Evolutionary conservation across 2,113 vertebrate genomes (phyloP).

Genomic region (Nesogale talazaci): DNA sequence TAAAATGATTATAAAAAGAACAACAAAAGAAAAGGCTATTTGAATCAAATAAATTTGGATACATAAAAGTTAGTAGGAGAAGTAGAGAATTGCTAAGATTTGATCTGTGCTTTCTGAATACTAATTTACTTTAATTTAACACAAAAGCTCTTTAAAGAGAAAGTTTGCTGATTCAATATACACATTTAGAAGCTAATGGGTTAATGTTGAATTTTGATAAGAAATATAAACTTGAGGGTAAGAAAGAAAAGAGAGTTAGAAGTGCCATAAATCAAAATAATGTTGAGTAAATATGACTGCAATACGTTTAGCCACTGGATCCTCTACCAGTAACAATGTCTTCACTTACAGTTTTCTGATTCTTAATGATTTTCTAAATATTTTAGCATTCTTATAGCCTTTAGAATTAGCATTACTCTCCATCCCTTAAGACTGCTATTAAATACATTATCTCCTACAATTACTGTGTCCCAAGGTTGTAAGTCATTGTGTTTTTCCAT

Average conservation of each 20-base stretch:
- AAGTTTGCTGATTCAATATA: slow-evolving; percentile 41
- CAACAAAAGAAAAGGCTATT: slow-evolving; percentile 67
- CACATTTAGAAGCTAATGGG: slow-evolving; percentile 59
- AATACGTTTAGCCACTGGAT: neutral
- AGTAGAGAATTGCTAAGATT: slow-evolving; percentile 42
- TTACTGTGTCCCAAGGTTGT: neutral
- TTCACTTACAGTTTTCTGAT: neutral
- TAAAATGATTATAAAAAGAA: too few relatives aligned
- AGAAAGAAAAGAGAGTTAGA: slow-evolving; percentile 8
- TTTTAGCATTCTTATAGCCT: neutral
- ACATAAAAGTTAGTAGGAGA: slow-evolving; percentile 74
- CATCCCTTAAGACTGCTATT: neutral
- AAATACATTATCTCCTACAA: neutral
- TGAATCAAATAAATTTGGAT: slow-evolving; percentile 73
- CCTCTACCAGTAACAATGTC: neutral
- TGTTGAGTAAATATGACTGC: neutral
- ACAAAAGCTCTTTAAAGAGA: slow-evolving; percentile 38
- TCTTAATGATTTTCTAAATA: neutral
- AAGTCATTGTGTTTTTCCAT: neutral
- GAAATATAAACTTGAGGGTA: neutral
- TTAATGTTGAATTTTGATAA: slow-evolving; percentile 56
- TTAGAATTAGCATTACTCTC: neutral
- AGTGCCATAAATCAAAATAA: slow-evolving; percentile 46
- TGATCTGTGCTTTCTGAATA: slow-evolving; percentile 36
- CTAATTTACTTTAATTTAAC: slow-evolving; percentile 54